These are phyloP conservation scores for Onychostruthus taczanowskii DNA, from an alignment of 2,113 vertebrate genomes.

Conservation along the genomic window DNA sequence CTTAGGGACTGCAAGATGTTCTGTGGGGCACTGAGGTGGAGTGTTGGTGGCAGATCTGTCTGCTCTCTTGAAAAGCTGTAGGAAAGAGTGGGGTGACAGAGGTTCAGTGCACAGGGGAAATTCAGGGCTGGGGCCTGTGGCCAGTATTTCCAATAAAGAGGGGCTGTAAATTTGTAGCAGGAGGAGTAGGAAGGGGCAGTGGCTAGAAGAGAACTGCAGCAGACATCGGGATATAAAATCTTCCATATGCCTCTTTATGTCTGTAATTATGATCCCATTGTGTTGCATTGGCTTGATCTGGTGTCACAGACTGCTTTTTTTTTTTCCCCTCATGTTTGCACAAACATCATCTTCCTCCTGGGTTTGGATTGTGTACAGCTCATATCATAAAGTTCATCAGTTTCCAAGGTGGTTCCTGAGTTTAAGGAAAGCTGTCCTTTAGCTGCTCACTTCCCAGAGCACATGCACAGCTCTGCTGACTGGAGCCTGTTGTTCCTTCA, in stretches of 20 bases:
- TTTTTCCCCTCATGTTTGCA: background rate
- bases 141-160: background rate
- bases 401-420: background rate
- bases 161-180: background rate
- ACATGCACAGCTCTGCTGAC: background rate
- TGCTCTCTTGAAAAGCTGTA: background rate
- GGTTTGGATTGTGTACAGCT: background rate
- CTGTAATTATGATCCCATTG: rapidly evolving
- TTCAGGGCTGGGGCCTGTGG: background rate
- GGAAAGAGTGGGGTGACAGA: background rate
- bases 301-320: background rate
- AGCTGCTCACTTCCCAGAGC: background rate
- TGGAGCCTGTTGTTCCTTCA: background rate
- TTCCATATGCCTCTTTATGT: background rate
- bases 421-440: background rate
- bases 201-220: background rate
- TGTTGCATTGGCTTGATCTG: background rate
- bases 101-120: background rate
- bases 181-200: background rate
- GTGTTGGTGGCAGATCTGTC: background rate
- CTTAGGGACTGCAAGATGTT: background rate
- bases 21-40: background rate
- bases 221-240: background rate
- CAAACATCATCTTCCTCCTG: background rate
- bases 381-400: background rate